Evolutionary conservation across 2,113 vertebrate genomes (phyloP).

Genomic region (Dunckerocampus dactyliophorus): DNA sequence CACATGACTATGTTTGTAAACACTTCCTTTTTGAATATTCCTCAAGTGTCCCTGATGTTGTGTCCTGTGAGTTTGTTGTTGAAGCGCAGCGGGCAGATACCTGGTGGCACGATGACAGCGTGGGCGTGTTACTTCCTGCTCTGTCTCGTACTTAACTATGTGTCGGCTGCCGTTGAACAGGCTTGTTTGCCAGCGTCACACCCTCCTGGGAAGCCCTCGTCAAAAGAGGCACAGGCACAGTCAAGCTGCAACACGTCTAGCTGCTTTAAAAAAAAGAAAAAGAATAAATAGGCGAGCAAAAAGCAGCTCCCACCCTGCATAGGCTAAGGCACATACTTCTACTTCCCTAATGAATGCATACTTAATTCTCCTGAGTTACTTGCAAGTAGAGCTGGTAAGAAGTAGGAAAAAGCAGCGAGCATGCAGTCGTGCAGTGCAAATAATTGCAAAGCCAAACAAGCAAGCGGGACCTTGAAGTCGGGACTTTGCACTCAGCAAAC

Average conservation of each 20-base stretch:
- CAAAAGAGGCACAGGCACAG: conserved; percentile 44
- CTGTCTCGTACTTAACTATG: conserved; percentile 22
- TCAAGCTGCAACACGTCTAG: conserved; percentile 66
- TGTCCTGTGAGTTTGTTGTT: too few species aligned
- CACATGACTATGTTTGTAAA: too few species aligned
- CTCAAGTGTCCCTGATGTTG: too few species aligned
- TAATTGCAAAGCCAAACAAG: conserved; percentile 20
- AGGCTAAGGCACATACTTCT: too few species aligned
- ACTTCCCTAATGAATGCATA: neutral
- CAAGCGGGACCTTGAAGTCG: conserved; percentile 34
- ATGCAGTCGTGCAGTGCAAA: neutral
- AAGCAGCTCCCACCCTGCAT: neutral
- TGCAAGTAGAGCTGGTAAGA: too few species aligned
- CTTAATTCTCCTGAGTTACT: too few species aligned
- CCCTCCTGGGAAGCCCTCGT: conserved; percentile 39
- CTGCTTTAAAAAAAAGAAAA: conserved; percentile 45
- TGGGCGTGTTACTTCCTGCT: conserved; percentile 37
- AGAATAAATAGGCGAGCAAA: conserved; percentile 1
- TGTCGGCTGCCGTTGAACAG: conserved; percentile 32
- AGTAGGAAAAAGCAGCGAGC: neutral
- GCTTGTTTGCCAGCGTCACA: conserved; percentile 47
- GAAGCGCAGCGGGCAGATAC: neutral
- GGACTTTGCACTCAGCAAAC: conserved; percentile 50
- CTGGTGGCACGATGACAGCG: conserved; percentile 18
- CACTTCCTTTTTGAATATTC: too few species aligned